Evolutionary conservation across 1,140 invertebrate genomes (phyloP), one percentile per base, ranked within the genome.

Genomic region (Musca domestica): DNA sequence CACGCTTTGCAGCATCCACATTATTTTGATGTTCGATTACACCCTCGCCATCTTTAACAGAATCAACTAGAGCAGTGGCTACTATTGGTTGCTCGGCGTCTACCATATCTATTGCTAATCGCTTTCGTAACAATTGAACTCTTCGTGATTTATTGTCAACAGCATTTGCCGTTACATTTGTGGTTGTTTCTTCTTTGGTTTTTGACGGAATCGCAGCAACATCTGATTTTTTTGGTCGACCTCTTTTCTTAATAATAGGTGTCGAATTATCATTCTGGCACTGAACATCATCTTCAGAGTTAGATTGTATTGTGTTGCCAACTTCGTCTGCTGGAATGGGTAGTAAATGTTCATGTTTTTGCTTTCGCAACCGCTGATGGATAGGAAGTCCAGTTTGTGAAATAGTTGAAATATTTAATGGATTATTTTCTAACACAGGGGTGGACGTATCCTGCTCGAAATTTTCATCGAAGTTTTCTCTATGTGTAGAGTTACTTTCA

Each of bases 31-130:
- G 14, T 15, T 30, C 30, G 1, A 15, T 51, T 64, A 17, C 27
- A 54, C 20, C 52, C 1, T 68, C 27, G 3, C n/a, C 17, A 14
- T 2, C 17, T 30, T 7, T 5, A 34, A 20, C 17, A 20, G n/a
- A 7, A 3, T 15, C n/a, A 1, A 9, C 10, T 34, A 25, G 12
- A 14, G 22, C 9, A 23, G 19, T 5, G 3, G 15, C 17, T 61
- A 47, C 63, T 2, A 23, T 0, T 22, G 69, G 69, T 17, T 56
- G 9, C n/a, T 73, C 76, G 4, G 69, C 66, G 27, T 71, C 74
- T 0, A 80, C 73, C 76, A 80, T 80, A 61, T 80, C 78, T 23
- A 80, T 80, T 22, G 77, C 77, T 70, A 80, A 52, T 0, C 78
- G 76, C 64, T 80, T 80, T 30, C 76, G 75, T 47, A 80, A 48